Evolutionary conservation across 1,140 invertebrate genomes (phyloP).

Genomic region (Drosophila mojavensis): DNA sequence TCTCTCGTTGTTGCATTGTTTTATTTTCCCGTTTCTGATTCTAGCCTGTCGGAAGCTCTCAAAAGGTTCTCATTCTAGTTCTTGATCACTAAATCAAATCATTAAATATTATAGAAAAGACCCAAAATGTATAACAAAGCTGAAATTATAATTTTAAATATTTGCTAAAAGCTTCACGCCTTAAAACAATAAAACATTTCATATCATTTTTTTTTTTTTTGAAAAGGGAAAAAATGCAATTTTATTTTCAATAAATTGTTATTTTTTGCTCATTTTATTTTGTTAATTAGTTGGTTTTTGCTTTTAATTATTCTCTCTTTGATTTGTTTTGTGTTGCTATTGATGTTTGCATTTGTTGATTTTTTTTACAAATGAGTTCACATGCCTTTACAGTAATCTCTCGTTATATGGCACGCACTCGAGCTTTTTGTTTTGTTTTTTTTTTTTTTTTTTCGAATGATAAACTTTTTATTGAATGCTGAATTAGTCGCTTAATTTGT

Average conservation of each 20-base stretch:
- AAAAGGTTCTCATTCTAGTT: too few species aligned
- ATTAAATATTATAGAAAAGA: too few species aligned
- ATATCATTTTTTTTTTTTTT: constrained; percentile 51
- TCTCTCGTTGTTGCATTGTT: too few species aligned
- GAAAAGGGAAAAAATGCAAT: constrained; percentile 73
- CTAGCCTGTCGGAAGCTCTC: too few species aligned
- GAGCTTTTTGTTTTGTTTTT: background rate
- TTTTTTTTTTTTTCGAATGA: background rate
- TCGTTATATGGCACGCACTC: constrained; percentile 14
- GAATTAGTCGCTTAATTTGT: constrained; percentile 28
- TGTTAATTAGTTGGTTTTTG: constrained; percentile 32
- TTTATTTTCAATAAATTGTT: constrained; percentile 71
- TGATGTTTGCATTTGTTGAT: constrained; percentile 18
- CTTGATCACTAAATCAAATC: too few species aligned
- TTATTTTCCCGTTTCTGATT: too few species aligned
- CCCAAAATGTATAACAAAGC: too few species aligned
- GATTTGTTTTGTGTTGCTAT: constrained; percentile 26
- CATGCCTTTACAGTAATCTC: constrained; percentile 26
- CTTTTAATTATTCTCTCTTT: constrained; percentile 14
- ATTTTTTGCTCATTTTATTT: constrained; percentile 49
- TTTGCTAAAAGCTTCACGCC: too few species aligned
- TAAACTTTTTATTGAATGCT: constrained; percentile 23
- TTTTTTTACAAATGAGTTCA: constrained; percentile 14
- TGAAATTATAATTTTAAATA: too few species aligned
- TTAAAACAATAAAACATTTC: too few species aligned